Base-by-base conservation (phyloP, 2,797 vertebrate species). In the Petrocephalus sullivani region DNA sequence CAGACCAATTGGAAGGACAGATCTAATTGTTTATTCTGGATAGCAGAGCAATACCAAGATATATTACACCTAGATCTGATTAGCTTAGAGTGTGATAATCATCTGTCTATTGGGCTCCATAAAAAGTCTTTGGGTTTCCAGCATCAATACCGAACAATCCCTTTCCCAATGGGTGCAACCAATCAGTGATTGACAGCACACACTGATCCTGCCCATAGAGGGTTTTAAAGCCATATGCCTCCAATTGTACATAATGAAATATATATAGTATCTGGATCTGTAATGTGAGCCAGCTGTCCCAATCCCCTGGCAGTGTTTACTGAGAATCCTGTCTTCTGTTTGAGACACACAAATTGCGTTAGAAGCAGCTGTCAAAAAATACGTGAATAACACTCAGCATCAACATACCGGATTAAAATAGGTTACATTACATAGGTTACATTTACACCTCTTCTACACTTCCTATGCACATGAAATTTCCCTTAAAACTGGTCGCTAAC, bases 101-200 rank as follows among this genome's bases (percentile, higher is more conserved):
- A 64, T 83, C 57, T 57, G 33, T 67, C 71, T 19, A 60, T 19
- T 56, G 75, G 28, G 49, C 75, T 82, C 7, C 85, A 61, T 61
- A 57, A 12, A 14, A 2, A 0, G 51, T 49, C 54, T 53, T 60
- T 41, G 12, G 49, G 4, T 23, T 46, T 53, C 23, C 23, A 7
- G 10, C 3, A 89, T 84, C 46, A 84, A 67, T 87, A 58, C 87
- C 83, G 46, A 46, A 88, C 75, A 67, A 86, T 21, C 78, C 49
- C 16, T 78, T 78, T 78, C 37, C 16, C 6, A 4, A 78, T 78
- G 37, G 33, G 37, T 46, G 19, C 33, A 78, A 46, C 71, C 37
- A 78, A 41, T 19, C 71, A 46, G 37, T 78, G 71, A 78, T 10
- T 49, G 14, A 78, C 71, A 19, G 2, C 71, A 78, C 37, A 78